These are phyloP conservation scores for Melanotaenia nigrans DNA, from an alignment of 2,797 vertebrate species.

Conservation along the genomic window DNA sequence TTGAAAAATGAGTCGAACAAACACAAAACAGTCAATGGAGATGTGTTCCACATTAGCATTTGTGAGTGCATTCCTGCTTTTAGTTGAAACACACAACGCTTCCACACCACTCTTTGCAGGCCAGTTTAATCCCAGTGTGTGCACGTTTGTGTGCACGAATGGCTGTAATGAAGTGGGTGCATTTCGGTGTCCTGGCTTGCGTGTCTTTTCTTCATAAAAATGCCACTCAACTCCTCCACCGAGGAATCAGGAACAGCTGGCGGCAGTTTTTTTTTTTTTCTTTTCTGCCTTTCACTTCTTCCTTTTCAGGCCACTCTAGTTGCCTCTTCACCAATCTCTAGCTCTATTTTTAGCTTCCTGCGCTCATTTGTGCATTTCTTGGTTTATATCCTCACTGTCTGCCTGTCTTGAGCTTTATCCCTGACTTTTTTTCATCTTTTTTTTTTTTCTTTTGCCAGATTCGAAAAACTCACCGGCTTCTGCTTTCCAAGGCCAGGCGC, in stretches of 20 bases:
- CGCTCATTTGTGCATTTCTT: constrained; percentile 52
- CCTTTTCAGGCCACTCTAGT: constrained; percentile 57
- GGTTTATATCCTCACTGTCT: constrained; percentile 46
- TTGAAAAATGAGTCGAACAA: constrained; percentile 51
- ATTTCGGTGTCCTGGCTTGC: constrained; percentile 63
- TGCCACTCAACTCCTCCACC: constrained; percentile 74
- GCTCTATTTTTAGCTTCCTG: constrained; percentile 65
- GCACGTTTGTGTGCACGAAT: constrained; percentile 19
- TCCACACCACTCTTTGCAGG: constrained; percentile 34
- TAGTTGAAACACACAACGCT: constrained; percentile 28
- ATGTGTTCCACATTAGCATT: constrained; percentile 75
- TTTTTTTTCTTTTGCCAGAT: neutral
- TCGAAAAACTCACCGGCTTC: constrained; percentile 24
- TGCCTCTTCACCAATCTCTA: constrained; percentile 53
- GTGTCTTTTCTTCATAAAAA: constrained; percentile 80
- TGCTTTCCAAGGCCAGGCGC: constrained; percentile 32
- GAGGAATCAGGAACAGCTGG: constrained; percentile 80
- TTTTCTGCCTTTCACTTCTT: constrained; percentile 44
- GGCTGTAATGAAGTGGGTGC: constrained; percentile 48
- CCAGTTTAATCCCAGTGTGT: constrained; percentile 14
- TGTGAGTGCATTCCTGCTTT: constrained; percentile 63
- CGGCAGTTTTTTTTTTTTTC: constrained; percentile 55
- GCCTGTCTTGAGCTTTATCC: constrained; percentile 24
- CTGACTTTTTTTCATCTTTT: constrained; percentile 6
- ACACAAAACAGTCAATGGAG: constrained; percentile 50